A percentile compares a stretch with the other conserved stretches of the same genome.
Evolutionary conservation across 2,797 vertebrate genomes (phyloP).

Genomic region (Buphagus erythrorhynchus): DNA sequence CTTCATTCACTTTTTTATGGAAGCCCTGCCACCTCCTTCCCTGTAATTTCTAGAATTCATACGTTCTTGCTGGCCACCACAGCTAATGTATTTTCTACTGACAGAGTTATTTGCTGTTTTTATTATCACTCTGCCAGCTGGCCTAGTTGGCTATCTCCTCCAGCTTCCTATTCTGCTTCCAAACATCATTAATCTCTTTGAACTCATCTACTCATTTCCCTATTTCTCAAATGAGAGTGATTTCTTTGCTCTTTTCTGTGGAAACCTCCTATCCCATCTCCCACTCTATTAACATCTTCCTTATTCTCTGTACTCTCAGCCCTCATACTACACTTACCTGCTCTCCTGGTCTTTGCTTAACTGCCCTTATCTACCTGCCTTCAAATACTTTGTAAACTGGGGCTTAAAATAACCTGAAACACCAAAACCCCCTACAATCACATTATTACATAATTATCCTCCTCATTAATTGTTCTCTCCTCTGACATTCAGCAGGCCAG

Average conservation of each 20-base stretch:
- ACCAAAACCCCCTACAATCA: background rate
- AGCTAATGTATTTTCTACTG: background rate
- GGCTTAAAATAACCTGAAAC: background rate
- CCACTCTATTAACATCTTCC: background rate
- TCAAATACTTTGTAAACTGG: background rate
- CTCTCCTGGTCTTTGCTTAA: background rate
- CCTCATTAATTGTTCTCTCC: background rate
- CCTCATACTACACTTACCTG: background rate
- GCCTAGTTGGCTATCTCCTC: background rate
- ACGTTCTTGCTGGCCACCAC: background rate
- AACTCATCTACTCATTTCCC: background rate
- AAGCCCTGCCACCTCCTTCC: background rate
- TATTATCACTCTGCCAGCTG: background rate
- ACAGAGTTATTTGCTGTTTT: background rate
- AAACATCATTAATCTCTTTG: background rate
- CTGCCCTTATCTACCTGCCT: background rate
- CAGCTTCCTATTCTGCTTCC: background rate
- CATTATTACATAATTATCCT: background rate
- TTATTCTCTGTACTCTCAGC: background rate
- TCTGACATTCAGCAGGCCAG: background rate
- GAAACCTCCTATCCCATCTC: background rate
- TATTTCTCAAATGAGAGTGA: background rate
- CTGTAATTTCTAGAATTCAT: background rate
- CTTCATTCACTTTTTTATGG: background rate
- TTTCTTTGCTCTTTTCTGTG: background rate